Conservation (phyloP, 2,797 vertebrate species). For the Sebastes kiyomatsui region DNA sequence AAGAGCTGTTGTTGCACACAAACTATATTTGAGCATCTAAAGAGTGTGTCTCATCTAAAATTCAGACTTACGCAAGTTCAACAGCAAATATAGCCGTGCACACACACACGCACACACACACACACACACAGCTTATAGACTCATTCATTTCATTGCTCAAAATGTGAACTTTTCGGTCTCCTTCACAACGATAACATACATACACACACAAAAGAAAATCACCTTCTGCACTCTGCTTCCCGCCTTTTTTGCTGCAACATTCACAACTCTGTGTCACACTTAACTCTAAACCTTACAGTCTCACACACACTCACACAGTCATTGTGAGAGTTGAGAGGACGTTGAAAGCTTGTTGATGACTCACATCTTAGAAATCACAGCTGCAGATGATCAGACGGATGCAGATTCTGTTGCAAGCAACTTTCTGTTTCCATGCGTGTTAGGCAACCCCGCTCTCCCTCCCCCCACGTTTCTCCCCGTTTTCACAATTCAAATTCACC, state of each 20-base stretch:
- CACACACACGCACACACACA: background rate
- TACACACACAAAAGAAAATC: background rate
- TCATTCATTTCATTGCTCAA: conserved; percentile 5
- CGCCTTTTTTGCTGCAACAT: conserved; percentile 38
- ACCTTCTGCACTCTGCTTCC: conserved; percentile 40
- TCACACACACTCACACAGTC: conserved; percentile 8
- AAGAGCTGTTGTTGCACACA: background rate
- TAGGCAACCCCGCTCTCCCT: conserved; percentile 14
- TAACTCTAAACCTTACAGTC: conserved; percentile 44
- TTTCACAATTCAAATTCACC: conserved; percentile 39
- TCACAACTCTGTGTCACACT: conserved; percentile 17
- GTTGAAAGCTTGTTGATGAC: conserved; percentile 54
- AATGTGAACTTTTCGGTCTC: background rate
- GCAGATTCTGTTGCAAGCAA: conserved; percentile 46
- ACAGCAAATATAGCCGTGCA: background rate
- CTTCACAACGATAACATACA: background rate
- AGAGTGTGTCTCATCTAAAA: conserved; percentile 1
- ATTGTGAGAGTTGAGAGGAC: conserved; percentile 40
- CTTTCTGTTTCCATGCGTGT: conserved; percentile 57
- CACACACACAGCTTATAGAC: background rate
- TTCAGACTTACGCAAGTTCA: background rate
- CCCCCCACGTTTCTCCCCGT: background rate
- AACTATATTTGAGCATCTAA: background rate
- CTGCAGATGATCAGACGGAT: conserved; percentile 69
- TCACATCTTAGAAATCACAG: conserved; percentile 73